phyloP scores from a whole-genome alignment of 2,888 invertebrate species.

The Xylophagus ater region DNA sequence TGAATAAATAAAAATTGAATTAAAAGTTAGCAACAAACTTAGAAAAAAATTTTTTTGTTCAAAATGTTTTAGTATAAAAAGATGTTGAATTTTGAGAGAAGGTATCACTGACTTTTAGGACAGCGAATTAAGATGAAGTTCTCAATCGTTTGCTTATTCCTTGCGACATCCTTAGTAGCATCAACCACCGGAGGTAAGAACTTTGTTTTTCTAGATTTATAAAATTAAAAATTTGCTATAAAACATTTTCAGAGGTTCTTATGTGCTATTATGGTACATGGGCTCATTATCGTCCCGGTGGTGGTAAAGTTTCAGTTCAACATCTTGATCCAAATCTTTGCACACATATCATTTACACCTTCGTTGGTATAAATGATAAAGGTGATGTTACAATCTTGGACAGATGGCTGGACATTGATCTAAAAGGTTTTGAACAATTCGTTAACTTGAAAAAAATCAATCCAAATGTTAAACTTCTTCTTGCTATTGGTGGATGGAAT shows the following conservation, averaged over 20 bases:
- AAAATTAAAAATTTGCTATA: too few relatives aligned
- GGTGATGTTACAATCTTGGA: slow-evolving; percentile 44
- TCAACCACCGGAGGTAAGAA: too few relatives aligned
- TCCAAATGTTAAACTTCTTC: slow-evolving; percentile 37
- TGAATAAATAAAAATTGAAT: too few relatives aligned
- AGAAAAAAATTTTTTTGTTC: too few relatives aligned
- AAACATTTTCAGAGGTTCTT: slow-evolving; percentile 43
- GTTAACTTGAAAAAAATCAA: slow-evolving; percentile 35
- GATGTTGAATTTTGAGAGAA: too few relatives aligned
- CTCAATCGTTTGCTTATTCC: too few relatives aligned
- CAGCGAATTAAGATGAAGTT: too few relatives aligned
- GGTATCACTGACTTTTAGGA: too few relatives aligned
- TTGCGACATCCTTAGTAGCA: too few relatives aligned
- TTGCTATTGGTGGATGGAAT: slow-evolving; percentile 48
- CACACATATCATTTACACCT: slow-evolving; percentile 58
- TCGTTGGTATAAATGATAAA: slow-evolving; percentile 46
- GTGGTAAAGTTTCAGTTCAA: slow-evolving; percentile 49
- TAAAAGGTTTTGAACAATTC: slow-evolving; percentile 36
- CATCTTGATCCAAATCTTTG: slow-evolving; percentile 51
- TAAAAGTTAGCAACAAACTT: too few relatives aligned
- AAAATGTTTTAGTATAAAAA: too few relatives aligned
- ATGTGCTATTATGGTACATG: slow-evolving; percentile 61
- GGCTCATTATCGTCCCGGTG: slow-evolving; percentile 50
- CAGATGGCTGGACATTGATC: slow-evolving; percentile 39
- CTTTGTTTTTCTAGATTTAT: too few relatives aligned